Percentiles rank a stretch among this genome's conserved stretches.
These are phyloP conservation scores for Aquatica leii DNA, from an alignment of 2,888 invertebrate genomes.

Conservation along the genomic window DNA sequence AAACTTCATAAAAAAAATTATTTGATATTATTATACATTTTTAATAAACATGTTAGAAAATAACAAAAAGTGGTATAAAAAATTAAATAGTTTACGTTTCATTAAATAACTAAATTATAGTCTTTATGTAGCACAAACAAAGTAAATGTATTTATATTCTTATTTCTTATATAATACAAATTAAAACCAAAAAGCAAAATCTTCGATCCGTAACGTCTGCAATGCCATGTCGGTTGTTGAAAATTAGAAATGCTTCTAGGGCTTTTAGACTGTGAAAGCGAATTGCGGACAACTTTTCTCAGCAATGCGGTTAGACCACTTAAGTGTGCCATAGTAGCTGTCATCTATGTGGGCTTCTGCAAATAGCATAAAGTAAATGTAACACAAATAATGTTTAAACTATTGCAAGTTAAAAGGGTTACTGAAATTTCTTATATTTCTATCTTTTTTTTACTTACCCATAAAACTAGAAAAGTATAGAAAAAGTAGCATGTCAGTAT, in stretches of 20 bases:
- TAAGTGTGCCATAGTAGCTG: slow-evolving; percentile 24
- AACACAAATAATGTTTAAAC: slow-evolving; percentile 1
- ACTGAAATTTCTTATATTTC: background rate
- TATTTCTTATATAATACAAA: background rate
- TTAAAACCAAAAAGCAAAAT: slow-evolving; percentile 19
- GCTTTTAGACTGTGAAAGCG: slow-evolving; percentile 28
- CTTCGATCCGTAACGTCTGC: slow-evolving; percentile 15
- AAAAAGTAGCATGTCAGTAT: no score
- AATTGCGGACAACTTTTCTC: slow-evolving; percentile 25
- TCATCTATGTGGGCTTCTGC: slow-evolving; percentile 20
- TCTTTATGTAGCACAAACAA: no score
- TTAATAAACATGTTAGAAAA: no score
- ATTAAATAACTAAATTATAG: no score
- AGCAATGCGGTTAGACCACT: slow-evolving; percentile 23
- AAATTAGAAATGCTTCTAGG: slow-evolving; percentile 16
- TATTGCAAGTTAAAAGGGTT: background rate
- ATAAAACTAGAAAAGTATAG: no score
- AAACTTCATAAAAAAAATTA: no score
- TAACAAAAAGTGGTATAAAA: no score
- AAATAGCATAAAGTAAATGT: slow-evolving; percentile 16
- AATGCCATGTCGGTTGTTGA: slow-evolving; percentile 20
- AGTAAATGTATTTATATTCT: no score
- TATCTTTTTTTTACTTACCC: no score
- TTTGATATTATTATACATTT: no score
- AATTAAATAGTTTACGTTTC: no score